phyloP scores from a whole-genome alignment of 2,113 vertebrate species.

The Engystomops pustulosus region DNA sequence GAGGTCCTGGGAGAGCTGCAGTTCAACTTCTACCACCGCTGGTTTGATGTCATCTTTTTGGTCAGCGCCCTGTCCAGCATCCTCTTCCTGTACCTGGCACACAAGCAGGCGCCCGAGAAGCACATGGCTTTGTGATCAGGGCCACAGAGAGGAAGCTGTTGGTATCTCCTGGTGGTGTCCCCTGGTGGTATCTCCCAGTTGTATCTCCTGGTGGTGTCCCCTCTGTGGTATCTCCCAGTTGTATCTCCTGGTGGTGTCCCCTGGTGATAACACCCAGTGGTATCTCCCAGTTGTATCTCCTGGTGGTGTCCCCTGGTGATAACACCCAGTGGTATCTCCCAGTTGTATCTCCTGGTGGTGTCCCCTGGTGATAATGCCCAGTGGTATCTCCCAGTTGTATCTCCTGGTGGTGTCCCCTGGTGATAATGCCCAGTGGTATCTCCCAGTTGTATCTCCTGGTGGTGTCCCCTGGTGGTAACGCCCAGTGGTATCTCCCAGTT shows the following conservation, averaged over 20 bases:
- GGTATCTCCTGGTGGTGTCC: background rate
- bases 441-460: background rate
- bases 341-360: background rate
- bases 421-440: background rate
- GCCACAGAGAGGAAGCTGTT: background rate
- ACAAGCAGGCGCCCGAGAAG: constrained; percentile 98
- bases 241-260: background rate
- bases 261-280: background rate
- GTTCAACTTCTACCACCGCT: constrained; percentile 98
- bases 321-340: background rate
- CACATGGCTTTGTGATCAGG: constrained; percentile 78
- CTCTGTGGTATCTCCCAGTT: background rate
- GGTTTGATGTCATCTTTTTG: constrained; percentile 99
- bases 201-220: background rate
- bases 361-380: background rate
- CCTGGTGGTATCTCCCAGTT: background rate
- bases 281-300: background rate
- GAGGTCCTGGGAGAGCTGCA: constrained; percentile 96
- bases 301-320: background rate
- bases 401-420: background rate
- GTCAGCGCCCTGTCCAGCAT: constrained; percentile 98
- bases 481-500: background rate
- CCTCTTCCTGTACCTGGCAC: constrained; percentile 95
- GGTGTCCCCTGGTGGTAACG: background rate
- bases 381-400: background rate